Percentiles rank a stretch among this genome's conserved stretches.
These are phyloP conservation scores for Taxidea taxus DNA, from an alignment of 2,113 vertebrate species.

Conservation along the genomic window DNA sequence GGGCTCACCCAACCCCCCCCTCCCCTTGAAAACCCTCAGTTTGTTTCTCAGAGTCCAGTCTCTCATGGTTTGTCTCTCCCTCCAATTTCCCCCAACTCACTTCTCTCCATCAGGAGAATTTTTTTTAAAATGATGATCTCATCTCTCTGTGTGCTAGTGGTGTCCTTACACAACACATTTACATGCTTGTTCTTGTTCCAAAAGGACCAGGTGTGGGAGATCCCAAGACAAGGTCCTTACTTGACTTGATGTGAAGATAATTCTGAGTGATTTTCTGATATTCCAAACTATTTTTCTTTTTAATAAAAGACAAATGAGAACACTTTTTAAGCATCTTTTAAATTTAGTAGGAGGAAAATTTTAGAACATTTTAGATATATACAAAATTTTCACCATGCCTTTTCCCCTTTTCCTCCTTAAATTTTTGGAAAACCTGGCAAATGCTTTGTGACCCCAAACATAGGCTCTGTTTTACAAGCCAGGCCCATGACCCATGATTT, in stretches of 20 bases:
- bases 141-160: neutral
- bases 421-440: neutral
- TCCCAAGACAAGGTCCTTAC: neutral
- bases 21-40: too few species aligned
- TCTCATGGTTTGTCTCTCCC: too few species aligned
- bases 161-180: neutral
- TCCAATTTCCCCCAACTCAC: too few species aligned
- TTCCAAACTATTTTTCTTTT: neutral
- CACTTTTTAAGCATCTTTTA: neutral
- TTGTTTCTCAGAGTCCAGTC: too few species aligned
- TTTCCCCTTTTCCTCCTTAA: neutral
- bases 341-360: neutral
- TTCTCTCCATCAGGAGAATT: too few species aligned
- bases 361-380: neutral
- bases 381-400: neutral
- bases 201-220: neutral
- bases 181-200: neutral
- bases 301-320: neutral
- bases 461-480: neutral
- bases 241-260: neutral
- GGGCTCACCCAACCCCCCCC: too few species aligned
- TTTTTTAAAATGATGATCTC: neutral
- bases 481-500: neutral
- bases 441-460: neutral
- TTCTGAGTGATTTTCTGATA: slow-evolving; percentile 5